Evolutionary conservation across 1,140 invertebrate species (phyloP).

Genomic region (Sinella curviseta): DNA sequence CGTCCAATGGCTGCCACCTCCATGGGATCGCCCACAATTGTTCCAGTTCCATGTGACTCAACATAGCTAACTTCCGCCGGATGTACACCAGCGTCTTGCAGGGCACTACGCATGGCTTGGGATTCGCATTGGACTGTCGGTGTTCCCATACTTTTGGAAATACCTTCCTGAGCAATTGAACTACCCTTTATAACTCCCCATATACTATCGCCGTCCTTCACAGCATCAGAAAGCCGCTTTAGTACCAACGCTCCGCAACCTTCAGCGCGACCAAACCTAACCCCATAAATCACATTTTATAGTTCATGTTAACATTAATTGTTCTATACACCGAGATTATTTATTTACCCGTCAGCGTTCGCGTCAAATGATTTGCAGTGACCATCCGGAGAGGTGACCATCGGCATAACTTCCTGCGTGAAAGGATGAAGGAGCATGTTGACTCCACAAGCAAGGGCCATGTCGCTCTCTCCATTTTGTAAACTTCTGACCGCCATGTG

Average conservation of each 20-base stretch:
- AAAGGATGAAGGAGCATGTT: constrained; percentile 2
- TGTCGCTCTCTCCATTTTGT: background rate
- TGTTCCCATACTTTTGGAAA: constrained; percentile 15
- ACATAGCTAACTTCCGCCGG: background rate
- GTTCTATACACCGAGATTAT: background rate
- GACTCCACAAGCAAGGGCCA: constrained; percentile 2
- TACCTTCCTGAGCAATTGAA: background rate
- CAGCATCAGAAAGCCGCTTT: constrained; percentile 10
- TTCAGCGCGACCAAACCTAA: constrained; percentile 13
- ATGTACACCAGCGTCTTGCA: background rate
- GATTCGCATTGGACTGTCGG: constrained; percentile 6
- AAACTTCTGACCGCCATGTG: background rate
- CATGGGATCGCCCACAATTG: constrained; percentile 62
- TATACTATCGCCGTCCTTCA: background rate
- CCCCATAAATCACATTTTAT: background rate
- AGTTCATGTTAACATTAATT: background rate
- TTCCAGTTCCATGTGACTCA: constrained; percentile 7
- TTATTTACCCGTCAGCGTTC: background rate
- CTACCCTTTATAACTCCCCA: background rate
- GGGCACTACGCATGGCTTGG: background rate
- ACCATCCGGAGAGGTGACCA: background rate
- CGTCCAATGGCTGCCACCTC: constrained; percentile 64
- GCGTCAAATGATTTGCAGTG: constrained; percentile 16
- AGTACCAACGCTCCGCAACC: background rate
- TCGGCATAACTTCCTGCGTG: background rate